Conservation (phyloP, 2,113 vertebrate species). For the Tyto alba region DNA sequence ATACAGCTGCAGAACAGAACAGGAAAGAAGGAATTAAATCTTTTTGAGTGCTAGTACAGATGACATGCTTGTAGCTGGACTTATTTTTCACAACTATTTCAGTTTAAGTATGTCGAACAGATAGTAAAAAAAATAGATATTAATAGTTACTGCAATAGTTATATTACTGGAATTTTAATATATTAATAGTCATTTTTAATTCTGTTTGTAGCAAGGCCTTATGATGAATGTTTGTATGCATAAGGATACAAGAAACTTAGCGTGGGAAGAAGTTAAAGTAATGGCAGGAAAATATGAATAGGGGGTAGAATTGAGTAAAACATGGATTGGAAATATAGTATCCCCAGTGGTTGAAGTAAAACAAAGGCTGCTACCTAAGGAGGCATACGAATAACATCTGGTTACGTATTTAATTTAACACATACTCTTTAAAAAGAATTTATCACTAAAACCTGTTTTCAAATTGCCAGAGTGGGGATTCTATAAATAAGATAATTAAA, state of each 20-base stretch:
- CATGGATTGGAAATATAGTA: neutral
- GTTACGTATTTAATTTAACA: slow-evolving; percentile 4
- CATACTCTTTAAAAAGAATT: slow-evolving; percentile 4
- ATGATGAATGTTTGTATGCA: neutral
- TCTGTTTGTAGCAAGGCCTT: neutral
- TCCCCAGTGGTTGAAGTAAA: neutral
- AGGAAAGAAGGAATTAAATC: neutral
- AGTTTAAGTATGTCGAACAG: neutral
- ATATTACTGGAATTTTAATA: neutral
- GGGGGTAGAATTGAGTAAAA: neutral
- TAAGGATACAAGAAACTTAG: neutral
- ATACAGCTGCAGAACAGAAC: neutral
- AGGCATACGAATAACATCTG: neutral
- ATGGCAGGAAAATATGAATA: neutral
- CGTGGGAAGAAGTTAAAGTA: neutral
- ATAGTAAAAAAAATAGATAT: neutral
- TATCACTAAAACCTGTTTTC: slow-evolving; percentile 17
- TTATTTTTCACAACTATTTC: neutral
- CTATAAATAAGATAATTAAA: slow-evolving; percentile 26
- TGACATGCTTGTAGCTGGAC: neutral
- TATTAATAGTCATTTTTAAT: neutral
- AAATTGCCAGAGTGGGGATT: neutral
- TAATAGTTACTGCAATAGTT: neutral
- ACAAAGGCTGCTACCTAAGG: neutral
- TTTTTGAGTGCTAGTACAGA: neutral